Evolutionary conservation across 2,113 vertebrate genomes (phyloP).

Genomic region (Tonatia bakeri): DNA sequence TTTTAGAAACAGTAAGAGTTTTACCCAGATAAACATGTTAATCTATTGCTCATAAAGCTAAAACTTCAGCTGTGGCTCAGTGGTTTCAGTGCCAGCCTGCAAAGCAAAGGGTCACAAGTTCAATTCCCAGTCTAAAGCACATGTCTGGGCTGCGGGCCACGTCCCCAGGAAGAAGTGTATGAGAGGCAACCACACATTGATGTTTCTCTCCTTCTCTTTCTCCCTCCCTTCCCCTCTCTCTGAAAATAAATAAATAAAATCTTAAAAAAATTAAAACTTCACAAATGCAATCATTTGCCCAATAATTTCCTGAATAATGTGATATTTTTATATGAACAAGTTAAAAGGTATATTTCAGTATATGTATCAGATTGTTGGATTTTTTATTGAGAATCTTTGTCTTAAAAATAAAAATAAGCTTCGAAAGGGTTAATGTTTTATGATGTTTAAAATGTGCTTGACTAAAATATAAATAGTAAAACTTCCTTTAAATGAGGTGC

Average conservation of each 20-base stretch:
- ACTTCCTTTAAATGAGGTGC: neutral
- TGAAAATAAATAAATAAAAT: too few relatives aligned
- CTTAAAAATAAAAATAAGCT: neutral
- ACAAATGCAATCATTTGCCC: neutral
- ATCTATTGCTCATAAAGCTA: neutral
- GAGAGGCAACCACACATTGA: too few relatives aligned
- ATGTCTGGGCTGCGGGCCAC: too few relatives aligned
- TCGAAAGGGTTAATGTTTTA: neutral
- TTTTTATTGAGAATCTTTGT: neutral
- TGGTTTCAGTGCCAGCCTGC: too few relatives aligned
- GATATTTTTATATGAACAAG: neutral
- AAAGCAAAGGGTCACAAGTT: too few relatives aligned
- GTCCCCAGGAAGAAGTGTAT: too few relatives aligned
- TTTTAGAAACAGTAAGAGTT: neutral
- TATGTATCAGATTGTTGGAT: neutral
- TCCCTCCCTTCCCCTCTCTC: too few relatives aligned
- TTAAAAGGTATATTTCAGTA: neutral
- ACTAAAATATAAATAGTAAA: neutral
- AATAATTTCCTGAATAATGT: neutral
- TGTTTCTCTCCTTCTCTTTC: too few relatives aligned
- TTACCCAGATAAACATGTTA: neutral
- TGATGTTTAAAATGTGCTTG: neutral
- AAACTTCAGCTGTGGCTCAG: neutral
- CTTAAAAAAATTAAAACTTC: neutral
- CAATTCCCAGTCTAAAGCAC: too few relatives aligned